Evolutionary conservation across 2,797 vertebrate genomes (phyloP).

Genomic region (Pangasius larnaudii): DNA sequence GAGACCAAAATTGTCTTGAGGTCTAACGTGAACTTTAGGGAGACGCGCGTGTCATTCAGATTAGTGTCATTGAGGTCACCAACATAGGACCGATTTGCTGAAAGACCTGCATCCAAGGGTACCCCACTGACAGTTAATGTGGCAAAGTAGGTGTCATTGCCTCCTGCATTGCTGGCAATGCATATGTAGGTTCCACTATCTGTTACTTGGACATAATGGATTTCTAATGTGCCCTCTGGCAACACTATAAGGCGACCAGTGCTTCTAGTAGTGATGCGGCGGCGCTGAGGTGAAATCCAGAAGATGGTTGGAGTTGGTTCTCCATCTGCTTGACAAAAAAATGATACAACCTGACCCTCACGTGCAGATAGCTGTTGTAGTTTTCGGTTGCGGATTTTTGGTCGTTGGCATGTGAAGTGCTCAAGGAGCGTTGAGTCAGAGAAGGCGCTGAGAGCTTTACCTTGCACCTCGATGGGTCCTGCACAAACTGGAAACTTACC

Average conservation of each 20-base stretch:
- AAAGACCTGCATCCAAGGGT: conserved; percentile 73
- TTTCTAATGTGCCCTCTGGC: conserved; percentile 89
- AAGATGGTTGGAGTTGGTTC: conserved; percentile 88
- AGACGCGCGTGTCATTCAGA: conserved; percentile 90
- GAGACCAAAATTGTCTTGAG: conserved; percentile 97
- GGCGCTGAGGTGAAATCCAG: conserved; percentile 94
- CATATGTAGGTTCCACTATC: conserved; percentile 98
- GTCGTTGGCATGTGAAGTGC: conserved; percentile 94
- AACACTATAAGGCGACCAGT: conserved; percentile 84
- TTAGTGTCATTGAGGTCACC: conserved; percentile 87
- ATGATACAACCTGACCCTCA: conserved; percentile 89
- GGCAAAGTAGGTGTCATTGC: conserved; percentile 97
- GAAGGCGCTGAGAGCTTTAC: conserved; percentile 85
- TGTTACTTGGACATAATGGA: conserved; percentile 85
- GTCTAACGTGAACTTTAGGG: conserved; percentile 92
- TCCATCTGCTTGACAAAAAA: conserved; percentile 90
- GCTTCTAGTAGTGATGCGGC: conserved; percentile 86
- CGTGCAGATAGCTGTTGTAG: conserved; percentile 86
- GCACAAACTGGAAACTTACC: conserved; percentile 87
- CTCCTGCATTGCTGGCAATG: conserved; percentile 95
- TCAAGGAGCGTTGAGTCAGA: conserved; percentile 93
- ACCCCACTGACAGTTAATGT: conserved; percentile 86
- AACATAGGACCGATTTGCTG: conserved; percentile 83
- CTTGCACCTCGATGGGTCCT: conserved; percentile 86
- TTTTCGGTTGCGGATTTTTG: conserved; percentile 91